Conservation (phyloP, 2,888 invertebrate genomes). For the Thymelicus acteon region DNA sequence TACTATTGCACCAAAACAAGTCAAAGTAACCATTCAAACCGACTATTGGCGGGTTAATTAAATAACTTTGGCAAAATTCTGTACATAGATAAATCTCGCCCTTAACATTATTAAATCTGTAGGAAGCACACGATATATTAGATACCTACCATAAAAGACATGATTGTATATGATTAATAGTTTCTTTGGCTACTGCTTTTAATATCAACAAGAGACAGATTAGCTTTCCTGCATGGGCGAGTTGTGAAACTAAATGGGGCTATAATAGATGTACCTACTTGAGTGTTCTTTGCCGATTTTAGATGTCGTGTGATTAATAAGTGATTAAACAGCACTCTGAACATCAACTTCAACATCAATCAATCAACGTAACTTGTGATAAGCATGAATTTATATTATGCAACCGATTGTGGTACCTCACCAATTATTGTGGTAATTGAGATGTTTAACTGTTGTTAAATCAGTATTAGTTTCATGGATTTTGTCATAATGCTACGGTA, state of each 20-base stretch:
- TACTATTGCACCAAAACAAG: too few species aligned
- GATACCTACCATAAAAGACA: not conserved
- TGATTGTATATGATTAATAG: too few species aligned
- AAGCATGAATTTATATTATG: not conserved
- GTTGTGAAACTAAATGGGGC: not conserved
- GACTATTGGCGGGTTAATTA: not conserved
- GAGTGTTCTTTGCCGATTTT: not conserved
- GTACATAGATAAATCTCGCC: not conserved
- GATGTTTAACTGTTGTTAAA: not conserved
- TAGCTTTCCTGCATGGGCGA: not conserved
- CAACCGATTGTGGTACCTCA: not conserved
- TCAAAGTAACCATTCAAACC: too few species aligned
- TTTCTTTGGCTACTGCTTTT: not conserved
- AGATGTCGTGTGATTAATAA: constrained; percentile 6
- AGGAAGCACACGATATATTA: not conserved
- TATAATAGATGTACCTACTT: not conserved
- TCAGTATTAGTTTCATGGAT: not conserved
- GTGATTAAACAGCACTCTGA: constrained; percentile 5
- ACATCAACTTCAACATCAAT: not conserved
- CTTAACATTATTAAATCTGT: not conserved
- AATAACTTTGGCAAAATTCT: not conserved
- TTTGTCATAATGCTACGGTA: not conserved
- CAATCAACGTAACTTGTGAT: not conserved
- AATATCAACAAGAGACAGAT: not conserved
- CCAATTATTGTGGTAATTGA: not conserved